Evolutionary conservation across 1,140 invertebrate species (phyloP).

Genomic region (Platorchestia sp.): DNA sequence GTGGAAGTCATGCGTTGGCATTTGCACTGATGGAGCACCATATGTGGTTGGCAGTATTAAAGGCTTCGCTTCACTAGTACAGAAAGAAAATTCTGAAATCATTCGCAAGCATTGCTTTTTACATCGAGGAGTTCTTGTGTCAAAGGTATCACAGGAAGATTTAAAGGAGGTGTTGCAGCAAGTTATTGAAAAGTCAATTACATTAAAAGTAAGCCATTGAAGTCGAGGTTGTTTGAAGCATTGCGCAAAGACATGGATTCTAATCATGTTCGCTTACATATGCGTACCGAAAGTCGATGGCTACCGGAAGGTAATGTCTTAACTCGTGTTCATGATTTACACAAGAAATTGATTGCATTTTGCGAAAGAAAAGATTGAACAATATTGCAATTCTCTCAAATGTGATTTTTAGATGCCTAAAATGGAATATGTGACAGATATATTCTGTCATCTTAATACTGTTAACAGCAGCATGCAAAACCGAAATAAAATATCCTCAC

Average conservation of each 20-base stretch:
- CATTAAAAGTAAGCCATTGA: slow-evolving; percentile 56
- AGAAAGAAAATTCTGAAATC: slow-evolving; percentile 44
- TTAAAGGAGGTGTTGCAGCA: slow-evolving; percentile 30
- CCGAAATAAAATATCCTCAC: slow-evolving; percentile 56
- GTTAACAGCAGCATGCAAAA: slow-evolving; percentile 50
- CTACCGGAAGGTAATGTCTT: slow-evolving; percentile 55
- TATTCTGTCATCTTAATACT: slow-evolving; percentile 57
- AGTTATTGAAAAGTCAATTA: slow-evolving; percentile 54
- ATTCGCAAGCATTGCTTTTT: slow-evolving; percentile 55
- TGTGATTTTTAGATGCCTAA: slow-evolving; percentile 36
- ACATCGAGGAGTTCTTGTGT: slow-evolving; percentile 30
- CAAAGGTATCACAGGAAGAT: background rate
- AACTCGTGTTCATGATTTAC: slow-evolving; percentile 41
- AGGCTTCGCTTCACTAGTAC: slow-evolving; percentile 38
- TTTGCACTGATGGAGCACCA: background rate
- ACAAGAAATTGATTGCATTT: slow-evolving; percentile 56
- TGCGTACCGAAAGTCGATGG: slow-evolving; percentile 55
- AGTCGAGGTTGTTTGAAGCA: slow-evolving; percentile 54
- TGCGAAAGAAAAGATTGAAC: slow-evolving; percentile 50
- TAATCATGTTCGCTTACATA: slow-evolving; percentile 36
- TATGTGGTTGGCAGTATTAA: background rate
- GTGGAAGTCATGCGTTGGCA: background rate
- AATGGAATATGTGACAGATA: slow-evolving; percentile 57
- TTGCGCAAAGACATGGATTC: slow-evolving; percentile 56
- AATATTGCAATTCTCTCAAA: slow-evolving; percentile 41